A percentile compares a stretch with the other conserved stretches of the same genome.
These are phyloP conservation scores for Stramonita haemastoma DNA, from an alignment of 2,888 invertebrate species.

Conservation along the genomic window DNA sequence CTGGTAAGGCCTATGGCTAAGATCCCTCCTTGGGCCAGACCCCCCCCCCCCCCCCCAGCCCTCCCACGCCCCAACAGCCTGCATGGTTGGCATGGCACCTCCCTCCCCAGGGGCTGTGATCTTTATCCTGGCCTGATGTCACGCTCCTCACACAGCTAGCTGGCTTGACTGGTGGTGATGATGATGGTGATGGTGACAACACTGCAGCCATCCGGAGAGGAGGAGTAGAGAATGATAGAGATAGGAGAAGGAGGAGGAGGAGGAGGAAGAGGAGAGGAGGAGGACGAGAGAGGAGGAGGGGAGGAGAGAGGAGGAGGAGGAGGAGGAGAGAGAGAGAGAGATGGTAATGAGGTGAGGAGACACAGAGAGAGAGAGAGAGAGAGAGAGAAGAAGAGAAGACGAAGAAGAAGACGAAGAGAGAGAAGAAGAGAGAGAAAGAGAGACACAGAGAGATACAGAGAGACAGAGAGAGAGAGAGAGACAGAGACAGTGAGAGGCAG, in stretches of 20 bases:
- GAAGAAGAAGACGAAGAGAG: neutral
- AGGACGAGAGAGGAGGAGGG: neutral
- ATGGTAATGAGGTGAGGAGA: neutral
- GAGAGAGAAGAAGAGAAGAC: neutral
- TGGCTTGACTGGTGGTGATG: too few species aligned
- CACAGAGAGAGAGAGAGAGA: neutral
- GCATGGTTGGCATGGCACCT: too few species aligned
- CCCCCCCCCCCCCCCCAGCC: too few species aligned
- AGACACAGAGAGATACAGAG: neutral
- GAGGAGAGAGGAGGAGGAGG: neutral
- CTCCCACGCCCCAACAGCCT: too few species aligned
- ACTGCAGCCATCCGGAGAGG: neutral
- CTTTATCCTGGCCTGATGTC: too few species aligned
- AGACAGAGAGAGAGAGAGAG: neutral
- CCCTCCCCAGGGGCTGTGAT: too few species aligned
- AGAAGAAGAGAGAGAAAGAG: neutral
- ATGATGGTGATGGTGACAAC: neutral
- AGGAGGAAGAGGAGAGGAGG: neutral
- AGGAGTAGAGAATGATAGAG: neutral
- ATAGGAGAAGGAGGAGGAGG: neutral
- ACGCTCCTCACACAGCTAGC: too few species aligned
- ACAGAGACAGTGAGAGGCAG: neutral
- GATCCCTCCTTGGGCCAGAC: too few species aligned
- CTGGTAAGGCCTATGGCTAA: too few species aligned
- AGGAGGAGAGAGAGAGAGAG: neutral